These are phyloP conservation scores for Gambelia wislizenii DNA, from an alignment of 2,797 vertebrate species.

Conservation along the genomic window DNA sequence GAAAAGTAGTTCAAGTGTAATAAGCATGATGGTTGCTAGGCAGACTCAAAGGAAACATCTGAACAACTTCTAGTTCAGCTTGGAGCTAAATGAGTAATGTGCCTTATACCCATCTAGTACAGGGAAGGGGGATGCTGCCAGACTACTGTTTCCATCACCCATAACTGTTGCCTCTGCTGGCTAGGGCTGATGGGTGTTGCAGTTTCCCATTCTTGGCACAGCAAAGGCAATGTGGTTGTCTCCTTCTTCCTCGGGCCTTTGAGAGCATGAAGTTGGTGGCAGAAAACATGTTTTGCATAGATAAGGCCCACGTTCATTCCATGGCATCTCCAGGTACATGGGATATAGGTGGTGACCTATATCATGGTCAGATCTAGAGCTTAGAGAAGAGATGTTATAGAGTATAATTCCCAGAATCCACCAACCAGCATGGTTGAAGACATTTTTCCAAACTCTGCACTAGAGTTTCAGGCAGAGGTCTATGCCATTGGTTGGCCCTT, in stretches of 20 bases:
- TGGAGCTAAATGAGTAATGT: background rate
- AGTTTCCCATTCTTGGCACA: too few species aligned
- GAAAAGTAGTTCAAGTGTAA: background rate
- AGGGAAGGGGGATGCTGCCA: too few species aligned
- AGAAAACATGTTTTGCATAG: too few species aligned
- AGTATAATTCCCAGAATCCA: too few species aligned
- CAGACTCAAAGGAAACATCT: background rate
- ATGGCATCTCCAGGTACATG: background rate
- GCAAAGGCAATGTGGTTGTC: background rate
- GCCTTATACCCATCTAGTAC: background rate
- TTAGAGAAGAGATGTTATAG: background rate
- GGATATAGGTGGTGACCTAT: too few species aligned
- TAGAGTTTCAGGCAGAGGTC: background rate
- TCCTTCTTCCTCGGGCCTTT: background rate
- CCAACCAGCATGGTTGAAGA: too few species aligned
- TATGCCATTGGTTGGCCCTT: background rate
- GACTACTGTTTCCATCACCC: too few species aligned
- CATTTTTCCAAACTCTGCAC: background rate
- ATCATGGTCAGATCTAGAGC: background rate
- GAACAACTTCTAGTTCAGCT: background rate
- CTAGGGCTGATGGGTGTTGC: too few species aligned
- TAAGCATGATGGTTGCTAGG: background rate
- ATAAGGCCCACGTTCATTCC: background rate
- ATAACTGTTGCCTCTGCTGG: too few species aligned
- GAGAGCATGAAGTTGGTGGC: background rate